Base-by-base conservation (phyloP, 2,113 vertebrate species). In the Oreocharis arfaki region DNA sequence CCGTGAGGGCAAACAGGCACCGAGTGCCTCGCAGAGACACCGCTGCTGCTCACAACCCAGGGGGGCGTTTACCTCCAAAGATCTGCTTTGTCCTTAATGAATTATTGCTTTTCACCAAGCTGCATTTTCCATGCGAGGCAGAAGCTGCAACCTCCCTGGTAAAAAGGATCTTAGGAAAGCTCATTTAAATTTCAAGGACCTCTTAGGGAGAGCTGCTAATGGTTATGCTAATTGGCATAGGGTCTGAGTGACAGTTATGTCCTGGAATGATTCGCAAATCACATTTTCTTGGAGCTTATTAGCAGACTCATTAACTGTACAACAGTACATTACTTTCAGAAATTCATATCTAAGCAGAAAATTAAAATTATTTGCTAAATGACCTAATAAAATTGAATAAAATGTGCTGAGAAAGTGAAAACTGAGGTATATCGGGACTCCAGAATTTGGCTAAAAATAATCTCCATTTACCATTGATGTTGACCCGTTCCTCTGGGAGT, bases 321-420 rank as follows among this genome's bases (percentile, higher is more conserved):
- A 98, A 97, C 97, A 98, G 97, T 98, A 98, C 97, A 98, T 98
- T 98, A 97, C 97, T 96, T 97, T 96, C 97, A 96, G 96, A 98
- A 98, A 98, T 97, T 98, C 98, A 97, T 95, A 98, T 98, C 97
- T 98, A 98, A 98, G 98, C 98, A 98, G 97, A 98, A 98, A 98
- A 98, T 98, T 97, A 97, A 98, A 98, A 98, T 98, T 98, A 98
- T 98, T 98, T 98, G 97, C 97, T 98, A 98, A 98, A 98, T 98
- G 98, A 97, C 97, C 97, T 98, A 97, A 98, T 97, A 97, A 98
- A 98, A 98, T 97, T 81, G 95, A 97, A 97, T 93, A 96, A 98
- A 98, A 98, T 96, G 92, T 98, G 97, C 97, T 98, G 96, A 97
- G 94, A 96, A 97, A 98, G 97, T 94, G 89, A 97, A 98, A 98